Evolutionary conservation across 1,140 invertebrate species (phyloP).

Genomic region (Temnothorax nylanderi): DNA sequence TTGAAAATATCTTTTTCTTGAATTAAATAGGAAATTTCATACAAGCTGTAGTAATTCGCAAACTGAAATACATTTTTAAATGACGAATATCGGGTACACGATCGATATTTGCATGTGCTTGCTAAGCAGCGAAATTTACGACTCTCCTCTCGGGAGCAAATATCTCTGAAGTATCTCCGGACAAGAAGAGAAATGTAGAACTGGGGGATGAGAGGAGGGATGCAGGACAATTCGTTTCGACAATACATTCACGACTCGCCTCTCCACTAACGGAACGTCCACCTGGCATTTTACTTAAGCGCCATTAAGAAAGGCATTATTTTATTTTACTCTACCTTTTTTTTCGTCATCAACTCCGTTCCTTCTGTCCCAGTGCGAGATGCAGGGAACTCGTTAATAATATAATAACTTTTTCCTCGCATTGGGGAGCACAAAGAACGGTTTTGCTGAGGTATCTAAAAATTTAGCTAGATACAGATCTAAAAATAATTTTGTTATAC

Average conservation of each 20-base stretch:
- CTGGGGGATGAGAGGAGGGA: too few species aligned
- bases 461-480: too few species aligned
- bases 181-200: conserved; percentile 14
- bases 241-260: conserved; percentile 59
- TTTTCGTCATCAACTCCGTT: conserved; percentile 64
- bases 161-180: conserved; percentile 21
- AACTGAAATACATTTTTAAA: conserved; percentile 39
- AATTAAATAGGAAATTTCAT: not conserved
- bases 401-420: conserved; percentile 60
- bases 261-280: conserved; percentile 60
- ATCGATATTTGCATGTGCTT: conserved; percentile 55
- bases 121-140: conserved; percentile 51
- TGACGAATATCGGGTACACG: conserved; percentile 23
- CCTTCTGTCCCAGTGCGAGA: conserved; percentile 30
- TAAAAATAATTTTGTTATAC: too few species aligned
- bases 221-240: conserved; percentile 64
- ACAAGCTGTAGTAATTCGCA: not conserved
- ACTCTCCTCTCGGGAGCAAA: conserved; percentile 38
- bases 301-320: conserved; percentile 70
- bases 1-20: not conserved
- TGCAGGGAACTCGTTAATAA: conserved; percentile 66
- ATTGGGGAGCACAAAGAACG: conserved; percentile 31
- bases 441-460: too few species aligned
- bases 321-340: conserved; percentile 62
- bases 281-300: conserved; percentile 69